These are phyloP conservation scores for Acleris cristana DNA, from an alignment of 2,888 invertebrate species.

Conservation along the genomic window DNA sequence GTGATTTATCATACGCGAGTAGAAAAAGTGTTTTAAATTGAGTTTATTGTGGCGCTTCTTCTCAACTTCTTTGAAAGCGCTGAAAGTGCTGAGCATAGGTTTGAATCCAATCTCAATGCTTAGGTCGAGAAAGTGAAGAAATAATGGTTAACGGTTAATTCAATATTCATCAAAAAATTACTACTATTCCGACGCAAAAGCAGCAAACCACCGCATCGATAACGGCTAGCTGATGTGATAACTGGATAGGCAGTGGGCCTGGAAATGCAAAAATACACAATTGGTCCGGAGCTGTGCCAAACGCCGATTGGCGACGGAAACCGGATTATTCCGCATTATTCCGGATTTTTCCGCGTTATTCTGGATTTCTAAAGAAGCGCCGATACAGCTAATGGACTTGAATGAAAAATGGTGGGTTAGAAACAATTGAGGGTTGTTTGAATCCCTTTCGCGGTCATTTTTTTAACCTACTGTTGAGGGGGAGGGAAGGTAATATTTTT, in stretches of 20 bases:
- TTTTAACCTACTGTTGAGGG: not conserved
- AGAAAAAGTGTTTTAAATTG: too few species aligned
- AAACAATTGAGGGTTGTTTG: conserved; percentile 14
- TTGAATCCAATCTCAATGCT: too few species aligned
- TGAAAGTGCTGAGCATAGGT: too few species aligned
- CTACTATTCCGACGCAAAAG: not conserved
- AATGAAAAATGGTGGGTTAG: conserved; percentile 35
- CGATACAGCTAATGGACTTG: conserved; percentile 35
- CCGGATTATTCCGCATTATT: conserved; percentile 33
- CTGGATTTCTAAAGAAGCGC: conserved; percentile 7
- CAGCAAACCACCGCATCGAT: not conserved
- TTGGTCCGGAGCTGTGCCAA: conserved; percentile 4
- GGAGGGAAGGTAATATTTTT: not conserved
- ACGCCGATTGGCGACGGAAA: conserved; percentile 18
- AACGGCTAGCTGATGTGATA: not conserved
- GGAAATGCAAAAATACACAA: not conserved
- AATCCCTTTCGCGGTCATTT: not conserved
- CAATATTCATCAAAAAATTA: too few species aligned
- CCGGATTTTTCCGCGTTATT: conserved; percentile 15
- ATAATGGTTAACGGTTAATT: too few species aligned
- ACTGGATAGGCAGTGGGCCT: not conserved
- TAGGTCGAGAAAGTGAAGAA: too few species aligned
- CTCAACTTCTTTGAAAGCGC: too few species aligned
- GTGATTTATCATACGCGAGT: too few species aligned
- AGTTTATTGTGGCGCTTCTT: too few species aligned